Evolutionary conservation across 1,140 invertebrate species (phyloP), one percentile per base, ranked within the genome.

Genomic region (Planococcus citri): DNA sequence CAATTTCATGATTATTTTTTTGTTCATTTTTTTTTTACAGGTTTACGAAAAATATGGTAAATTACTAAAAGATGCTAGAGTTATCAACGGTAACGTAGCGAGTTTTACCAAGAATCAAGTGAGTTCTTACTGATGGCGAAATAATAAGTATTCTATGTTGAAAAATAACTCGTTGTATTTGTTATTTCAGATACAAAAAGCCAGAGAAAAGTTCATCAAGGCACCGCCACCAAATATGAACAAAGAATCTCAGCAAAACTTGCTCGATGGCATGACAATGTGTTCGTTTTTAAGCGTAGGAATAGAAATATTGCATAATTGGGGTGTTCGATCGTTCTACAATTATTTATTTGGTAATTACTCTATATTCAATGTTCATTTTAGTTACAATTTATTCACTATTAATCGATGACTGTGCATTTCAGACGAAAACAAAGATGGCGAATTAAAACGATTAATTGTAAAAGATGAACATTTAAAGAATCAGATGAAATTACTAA

Each of bases 31-130:
- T 64, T 25, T 64, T 24, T 64, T 25, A 20, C 60, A 64, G 60
- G 60, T 64, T 64, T 64, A 25, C 17, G 60, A 64, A 27, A 64
- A 64, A 64, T 64, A 64, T 25, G 60, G 60, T 4, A 64, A 64
- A 64, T 25, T 25, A 25, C 24, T 64, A 17, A 64, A 64, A 27
- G 60, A 64, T 64, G 60, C 60, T 64, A 64, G 24, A 27, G 21
- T 64, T 25, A 64, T 64, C 22, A 64, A 27, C 20, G 60, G 60
- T 9, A 64, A 64, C 24, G 60, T 64, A 9, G 60, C 60, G 1
- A 27, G 60, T 25, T 64, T 64, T 25, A 64, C 60, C 17, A 24
- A 27, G 24, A 24, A 27, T 25, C 60, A 64, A 22, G 60, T 64
- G 1, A 24, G 60, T 27, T 51, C 17, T 64, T 10, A 4, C 29